Evolutionary conservation across 1,140 invertebrate genomes (phyloP).

Genomic region (Panagrolaimus sp.): DNA sequence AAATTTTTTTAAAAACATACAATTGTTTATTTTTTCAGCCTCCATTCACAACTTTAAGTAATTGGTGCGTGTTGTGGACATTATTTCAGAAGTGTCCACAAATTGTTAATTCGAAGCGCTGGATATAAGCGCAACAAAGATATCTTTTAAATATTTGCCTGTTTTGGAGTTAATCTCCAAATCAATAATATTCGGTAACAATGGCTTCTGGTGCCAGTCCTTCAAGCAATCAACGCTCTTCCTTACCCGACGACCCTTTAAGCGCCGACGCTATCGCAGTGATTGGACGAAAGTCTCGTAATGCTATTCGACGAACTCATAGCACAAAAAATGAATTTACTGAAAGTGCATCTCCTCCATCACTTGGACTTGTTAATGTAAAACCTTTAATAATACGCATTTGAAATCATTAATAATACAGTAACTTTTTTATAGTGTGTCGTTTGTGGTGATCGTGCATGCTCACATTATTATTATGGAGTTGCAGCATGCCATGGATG

Average conservation of each 20-base stretch:
- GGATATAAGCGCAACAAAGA: too few species aligned
- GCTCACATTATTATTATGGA: slow-evolving; percentile 68
- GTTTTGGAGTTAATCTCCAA: too few species aligned
- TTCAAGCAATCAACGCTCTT: slow-evolving; percentile 7
- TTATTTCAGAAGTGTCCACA: too few species aligned
- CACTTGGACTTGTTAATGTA: neutral
- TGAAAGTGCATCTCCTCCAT: neutral
- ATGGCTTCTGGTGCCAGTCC: slow-evolving; percentile 10
- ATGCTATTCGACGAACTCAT: neutral
- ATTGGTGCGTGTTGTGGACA: too few species aligned
- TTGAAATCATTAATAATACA: neutral
- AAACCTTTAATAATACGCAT: neutral
- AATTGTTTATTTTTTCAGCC: too few species aligned
- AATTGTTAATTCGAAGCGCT: too few species aligned
- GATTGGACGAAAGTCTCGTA: neutral
- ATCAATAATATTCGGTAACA: neutral
- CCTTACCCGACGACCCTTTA: neutral
- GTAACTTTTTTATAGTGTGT: slow-evolving; percentile 45
- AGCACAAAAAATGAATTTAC: neutral
- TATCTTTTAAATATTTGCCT: too few species aligned
- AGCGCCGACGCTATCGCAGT: neutral
- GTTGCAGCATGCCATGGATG: slow-evolving; percentile 87
- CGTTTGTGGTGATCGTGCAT: slow-evolving; percentile 52
- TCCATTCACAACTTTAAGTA: too few species aligned
- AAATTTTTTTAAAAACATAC: too few species aligned